These are phyloP conservation scores for Peromyscus californicus DNA, from an alignment of 2,113 vertebrate species.

Conservation along the genomic window DNA sequence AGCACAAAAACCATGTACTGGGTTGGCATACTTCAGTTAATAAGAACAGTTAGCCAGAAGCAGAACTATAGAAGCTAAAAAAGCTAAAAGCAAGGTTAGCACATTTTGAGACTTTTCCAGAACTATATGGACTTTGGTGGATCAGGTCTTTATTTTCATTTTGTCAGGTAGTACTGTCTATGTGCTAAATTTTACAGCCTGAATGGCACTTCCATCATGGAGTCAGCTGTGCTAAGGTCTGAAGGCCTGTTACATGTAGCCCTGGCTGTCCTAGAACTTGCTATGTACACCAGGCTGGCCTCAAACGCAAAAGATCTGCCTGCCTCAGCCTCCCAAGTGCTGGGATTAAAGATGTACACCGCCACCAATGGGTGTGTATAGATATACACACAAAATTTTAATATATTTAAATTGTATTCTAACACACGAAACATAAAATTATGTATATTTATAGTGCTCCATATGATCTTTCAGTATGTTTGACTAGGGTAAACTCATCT, in stretches of 20 bases:
- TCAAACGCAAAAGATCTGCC: neutral
- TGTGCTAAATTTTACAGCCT: neutral
- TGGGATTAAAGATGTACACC: neutral
- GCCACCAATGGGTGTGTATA: neutral
- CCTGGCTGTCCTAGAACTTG: neutral
- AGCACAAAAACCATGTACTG: neutral
- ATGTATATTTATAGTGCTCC: neutral
- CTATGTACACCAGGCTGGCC: neutral
- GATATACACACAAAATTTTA: neutral
- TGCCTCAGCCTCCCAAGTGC: neutral
- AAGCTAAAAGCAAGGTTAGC: neutral
- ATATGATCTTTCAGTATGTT: neutral
- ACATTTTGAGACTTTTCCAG: neutral
- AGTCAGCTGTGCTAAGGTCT: neutral
- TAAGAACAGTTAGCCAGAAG: neutral
- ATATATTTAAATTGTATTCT: neutral
- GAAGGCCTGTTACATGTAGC: neutral
- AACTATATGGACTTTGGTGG: neutral
- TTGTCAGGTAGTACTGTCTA: neutral
- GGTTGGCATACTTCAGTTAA: neutral
- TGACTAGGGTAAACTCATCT: neutral
- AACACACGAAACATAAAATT: slow-evolving; percentile 21
- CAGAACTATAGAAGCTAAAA: neutral
- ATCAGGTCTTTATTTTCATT: neutral
- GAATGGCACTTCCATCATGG: neutral